These are phyloP conservation scores for Lasioglossum lativentre DNA, from an alignment of 2,888 invertebrate genomes.

Conservation along the genomic window DNA sequence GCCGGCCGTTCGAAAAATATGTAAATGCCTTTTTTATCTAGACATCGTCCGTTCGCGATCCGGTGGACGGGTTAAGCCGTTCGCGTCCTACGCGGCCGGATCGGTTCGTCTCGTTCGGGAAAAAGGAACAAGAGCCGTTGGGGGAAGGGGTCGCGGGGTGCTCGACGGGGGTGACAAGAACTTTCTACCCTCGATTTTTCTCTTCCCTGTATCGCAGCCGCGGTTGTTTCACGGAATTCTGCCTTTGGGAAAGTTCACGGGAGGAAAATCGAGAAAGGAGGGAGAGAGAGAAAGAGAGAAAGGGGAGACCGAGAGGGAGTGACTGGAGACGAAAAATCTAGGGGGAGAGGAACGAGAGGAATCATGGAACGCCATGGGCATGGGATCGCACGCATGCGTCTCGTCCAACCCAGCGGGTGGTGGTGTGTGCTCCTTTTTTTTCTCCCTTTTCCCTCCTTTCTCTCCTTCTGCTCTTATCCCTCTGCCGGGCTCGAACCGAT, in stretches of 20 bases:
- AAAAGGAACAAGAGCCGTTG: constrained; percentile 15
- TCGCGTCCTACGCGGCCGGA: constrained; percentile 46
- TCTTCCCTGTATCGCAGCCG: not conserved
- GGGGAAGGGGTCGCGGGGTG: not conserved
- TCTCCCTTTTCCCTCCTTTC: constrained; percentile 55
- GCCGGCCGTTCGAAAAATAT: constrained; percentile 51
- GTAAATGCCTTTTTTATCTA: constrained; percentile 50
- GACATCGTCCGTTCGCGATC: constrained; percentile 55
- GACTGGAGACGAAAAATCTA: constrained; percentile 63
- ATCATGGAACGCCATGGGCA: constrained; percentile 74
- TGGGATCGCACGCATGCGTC: constrained; percentile 81
- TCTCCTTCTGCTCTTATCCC: constrained; percentile 54
- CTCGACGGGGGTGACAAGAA: not conserved
- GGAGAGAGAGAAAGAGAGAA: constrained; percentile 8
- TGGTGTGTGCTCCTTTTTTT: constrained; percentile 64
- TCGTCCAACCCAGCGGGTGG: constrained; percentile 82
- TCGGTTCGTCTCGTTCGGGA: constrained; percentile 29
- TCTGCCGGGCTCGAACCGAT: constrained; percentile 48
- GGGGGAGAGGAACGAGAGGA: constrained; percentile 46
- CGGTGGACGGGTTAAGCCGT: constrained; percentile 52
- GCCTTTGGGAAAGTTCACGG: not conserved
- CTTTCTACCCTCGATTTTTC: constrained; percentile 18
- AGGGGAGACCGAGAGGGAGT: constrained; percentile 39
- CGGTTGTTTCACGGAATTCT: constrained; percentile 18
- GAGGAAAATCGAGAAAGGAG: constrained; percentile 18